Evolutionary conservation across 2,888 invertebrate species (phyloP), one percentile per base, ranked within the genome.

Genomic region (Nebria brevicollis): DNA sequence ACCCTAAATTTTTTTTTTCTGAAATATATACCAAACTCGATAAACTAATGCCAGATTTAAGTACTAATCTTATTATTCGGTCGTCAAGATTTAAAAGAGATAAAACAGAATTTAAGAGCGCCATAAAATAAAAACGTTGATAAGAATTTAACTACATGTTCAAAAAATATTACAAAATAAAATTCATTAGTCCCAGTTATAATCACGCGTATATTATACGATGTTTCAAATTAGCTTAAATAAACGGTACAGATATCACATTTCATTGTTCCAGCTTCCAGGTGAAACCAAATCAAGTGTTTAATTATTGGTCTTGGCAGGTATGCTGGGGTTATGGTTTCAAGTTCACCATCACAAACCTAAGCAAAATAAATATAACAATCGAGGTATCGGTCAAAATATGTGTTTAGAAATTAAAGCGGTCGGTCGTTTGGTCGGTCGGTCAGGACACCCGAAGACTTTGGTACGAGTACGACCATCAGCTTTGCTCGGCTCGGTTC

Each of bases 231-330:
- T 54, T 54, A 54, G 13, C 8, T 7, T 54, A 54, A 54, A 54
- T 8, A 54, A 11, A 54, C 4, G 54, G 1, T 4, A 54, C 4
- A 54, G 54, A 8, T 54, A 54, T 54, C 54, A 54, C 54, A 54
- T 54, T 54, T 54, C 54, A 54, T 54, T 54, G 54, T 54, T 41
- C 76, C 66, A 76, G 76, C 66, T 66, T 41, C 76, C 66, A 76
- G 76, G 76, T 66, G 76, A 66, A 76, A 76, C 66, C 66, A 66
- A 76, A 65, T 76, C 66, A 76, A 76, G 76, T 76, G 72, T 25
- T 43, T 42, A 77, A 77, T 70, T 72, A 54, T 15, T 41, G 73
- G 54, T 25, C 70, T 20, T 25, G 77, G 78, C 25, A 65, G 66
- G n/a, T 15, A 42, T 43, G 26, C 42, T 34, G 26, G 13, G 43